Conservation (phyloP, 2,888 invertebrate genomes). For the Aphrophora alni region DNA sequence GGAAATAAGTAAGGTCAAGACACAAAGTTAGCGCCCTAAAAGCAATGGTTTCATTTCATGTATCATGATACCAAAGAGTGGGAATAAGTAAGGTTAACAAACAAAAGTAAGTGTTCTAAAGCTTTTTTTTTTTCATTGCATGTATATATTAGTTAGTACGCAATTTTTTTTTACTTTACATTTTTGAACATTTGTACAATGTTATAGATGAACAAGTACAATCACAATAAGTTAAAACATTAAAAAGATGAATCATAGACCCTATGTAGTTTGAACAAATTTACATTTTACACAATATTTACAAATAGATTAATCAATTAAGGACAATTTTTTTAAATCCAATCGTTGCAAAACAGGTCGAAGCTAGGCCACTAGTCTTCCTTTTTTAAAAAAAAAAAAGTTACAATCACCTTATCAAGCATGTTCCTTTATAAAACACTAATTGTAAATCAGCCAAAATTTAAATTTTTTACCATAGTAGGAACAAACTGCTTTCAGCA, state of each 20-base stretch:
- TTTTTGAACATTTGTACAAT: background rate
- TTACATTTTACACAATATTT: background rate
- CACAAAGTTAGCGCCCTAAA: no score
- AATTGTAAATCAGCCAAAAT: no score
- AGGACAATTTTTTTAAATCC: no score
- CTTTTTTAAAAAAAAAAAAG: no score
- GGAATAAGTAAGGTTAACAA: background rate
- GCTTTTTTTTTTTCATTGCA: background rate
- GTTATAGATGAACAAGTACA: background rate
- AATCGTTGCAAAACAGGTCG: no score
- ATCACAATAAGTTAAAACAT: background rate
- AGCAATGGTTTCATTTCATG: no score
- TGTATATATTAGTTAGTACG: background rate
- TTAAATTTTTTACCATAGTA: no score
- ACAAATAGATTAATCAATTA: background rate
- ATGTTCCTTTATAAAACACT: no score
- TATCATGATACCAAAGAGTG: background rate
- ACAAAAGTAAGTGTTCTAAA: background rate
- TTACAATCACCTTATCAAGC: no score
- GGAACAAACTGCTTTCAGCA: no score
- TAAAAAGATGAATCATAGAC: background rate
- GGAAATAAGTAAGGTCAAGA: no score
- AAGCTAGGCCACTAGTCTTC: no score
- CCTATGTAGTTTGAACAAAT: background rate
- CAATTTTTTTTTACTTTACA: background rate